Evolutionary conservation across 1,140 invertebrate species (phyloP), one percentile per base, ranked within the genome.

Genomic region (Dolichoris vasculosae): DNA sequence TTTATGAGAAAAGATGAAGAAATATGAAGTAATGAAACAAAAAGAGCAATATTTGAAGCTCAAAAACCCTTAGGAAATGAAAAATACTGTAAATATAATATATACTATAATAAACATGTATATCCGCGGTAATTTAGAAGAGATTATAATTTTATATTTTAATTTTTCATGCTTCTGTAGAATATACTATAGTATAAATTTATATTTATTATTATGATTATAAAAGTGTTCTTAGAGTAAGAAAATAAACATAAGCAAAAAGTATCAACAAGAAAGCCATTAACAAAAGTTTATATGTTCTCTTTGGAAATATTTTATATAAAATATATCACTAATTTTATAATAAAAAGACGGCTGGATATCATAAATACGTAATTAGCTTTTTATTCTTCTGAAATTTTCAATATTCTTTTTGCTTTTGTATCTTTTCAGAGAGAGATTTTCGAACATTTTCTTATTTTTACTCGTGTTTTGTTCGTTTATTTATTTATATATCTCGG

Each of bases 401-500:
- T 11, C 32, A 40, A 3, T 26, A 40, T 1, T 40, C 9, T 40
- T 2, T 40, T 35, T 71, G 9, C 0, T 13, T 69, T 1, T 9
- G 6, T 69, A 30, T 69, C 13, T 35, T 15, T 17, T 69, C 38
- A 35, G 67, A 71, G 15, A 71, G 6, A 23, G 20, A 71, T 40
- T 7, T n/a, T 71, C 13, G 17, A 23, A 35, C n/a, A 38, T 40
- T 32, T 17, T 77, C 43, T 77, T 77, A n/a, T 17, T 30, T 46
- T 75, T 30, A 48, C n/a, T 75, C 73, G 30, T 30, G 77, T 51
- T 76, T 32, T 20, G 43, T 38, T 35, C 30, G 0, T 55, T 67
- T 83, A 76, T 77, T 55, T 83, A 77, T 67, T 40, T 13, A 20
- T 32, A 59, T 77, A 83, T 83, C 82, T 83, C 3, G 30, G 26